Percentiles rank a stretch among this genome's conserved stretches.
Conservation (phyloP, 1,140 invertebrate species). For the Drosophila equinoxialis region DNA sequence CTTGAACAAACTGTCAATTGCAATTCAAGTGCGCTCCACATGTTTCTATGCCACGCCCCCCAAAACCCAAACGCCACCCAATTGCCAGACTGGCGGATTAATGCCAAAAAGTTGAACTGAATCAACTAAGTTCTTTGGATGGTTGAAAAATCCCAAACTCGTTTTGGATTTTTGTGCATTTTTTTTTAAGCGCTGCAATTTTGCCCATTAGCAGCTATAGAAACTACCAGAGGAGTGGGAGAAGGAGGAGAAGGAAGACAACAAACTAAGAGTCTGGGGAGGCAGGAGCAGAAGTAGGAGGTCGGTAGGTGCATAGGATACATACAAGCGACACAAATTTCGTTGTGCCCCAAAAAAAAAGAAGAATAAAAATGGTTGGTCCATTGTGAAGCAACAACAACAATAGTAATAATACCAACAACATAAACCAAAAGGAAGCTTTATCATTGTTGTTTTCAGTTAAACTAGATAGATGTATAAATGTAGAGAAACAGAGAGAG, state of each 20-base stretch:
- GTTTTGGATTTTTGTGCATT: conserved; percentile 41
- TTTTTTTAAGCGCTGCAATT: conserved; percentile 27
- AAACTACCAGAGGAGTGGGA: background rate
- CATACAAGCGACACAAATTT: conserved; percentile 65
- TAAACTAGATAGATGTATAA: conserved; percentile 5
- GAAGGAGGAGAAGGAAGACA: background rate
- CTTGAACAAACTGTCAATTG: conserved; percentile 29
- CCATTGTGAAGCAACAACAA: conserved; percentile 9
- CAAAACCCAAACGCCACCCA: background rate
- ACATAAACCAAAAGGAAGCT: conserved; percentile 12
- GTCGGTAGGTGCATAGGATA: conserved; percentile 41
- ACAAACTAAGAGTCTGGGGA: background rate
- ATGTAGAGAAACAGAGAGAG: background rate
- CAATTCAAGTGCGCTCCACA: conserved; percentile 22
- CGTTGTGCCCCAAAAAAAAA: conserved; percentile 41
- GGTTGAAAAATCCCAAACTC: conserved; percentile 31
- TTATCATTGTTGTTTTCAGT: conserved; percentile 3
- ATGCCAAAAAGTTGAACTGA: conserved; percentile 1
- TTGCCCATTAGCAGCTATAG: conserved; percentile 15
- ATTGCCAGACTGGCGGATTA: background rate
- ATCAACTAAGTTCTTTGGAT: conserved; percentile 26
- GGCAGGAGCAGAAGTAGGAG: background rate
- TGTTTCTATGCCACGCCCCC: conserved; percentile 28
- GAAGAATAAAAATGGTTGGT: conserved; percentile 35
- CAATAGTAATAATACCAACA: conserved; percentile 40